These are phyloP conservation scores for Alouatta palliata DNA, from an alignment of 2,113 vertebrate genomes.

Conservation along the genomic window DNA sequence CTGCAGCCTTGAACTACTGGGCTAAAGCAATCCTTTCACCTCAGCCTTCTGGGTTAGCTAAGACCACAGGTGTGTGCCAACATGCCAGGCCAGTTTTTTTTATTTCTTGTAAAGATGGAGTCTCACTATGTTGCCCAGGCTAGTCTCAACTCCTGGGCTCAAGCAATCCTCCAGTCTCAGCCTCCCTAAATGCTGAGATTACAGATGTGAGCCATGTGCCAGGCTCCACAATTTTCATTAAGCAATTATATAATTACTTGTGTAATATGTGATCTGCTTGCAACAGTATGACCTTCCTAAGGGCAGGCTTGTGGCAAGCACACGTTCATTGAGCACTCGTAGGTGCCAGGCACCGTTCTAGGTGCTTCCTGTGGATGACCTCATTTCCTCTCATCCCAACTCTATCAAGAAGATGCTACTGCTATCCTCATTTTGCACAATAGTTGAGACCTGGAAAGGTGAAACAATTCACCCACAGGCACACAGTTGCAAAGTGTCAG, in stretches of 20 bases:
- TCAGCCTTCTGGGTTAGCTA: too few species aligned
- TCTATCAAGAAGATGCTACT: accelerated
- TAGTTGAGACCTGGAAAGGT: not conserved
- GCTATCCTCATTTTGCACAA: not conserved
- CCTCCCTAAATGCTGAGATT: not conserved
- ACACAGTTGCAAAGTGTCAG: not conserved
- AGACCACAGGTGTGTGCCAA: too few species aligned
- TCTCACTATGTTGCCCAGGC: too few species aligned
- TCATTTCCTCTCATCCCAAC: not conserved
- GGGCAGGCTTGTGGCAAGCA: accelerated
- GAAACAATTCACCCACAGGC: accelerated
- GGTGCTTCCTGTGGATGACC: accelerated
- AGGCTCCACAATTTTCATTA: too few species aligned
- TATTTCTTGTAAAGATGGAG: too few species aligned
- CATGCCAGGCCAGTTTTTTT: too few species aligned
- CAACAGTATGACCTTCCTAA: accelerated
- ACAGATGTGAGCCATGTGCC: not conserved
- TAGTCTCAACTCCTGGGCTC: too few species aligned
- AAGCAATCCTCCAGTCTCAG: too few species aligned
- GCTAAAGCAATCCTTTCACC: too few species aligned
- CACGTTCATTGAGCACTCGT: accelerated
- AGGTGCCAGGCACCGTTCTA: not conserved
- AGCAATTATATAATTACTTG: accelerated
- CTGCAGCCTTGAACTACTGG: too few species aligned
- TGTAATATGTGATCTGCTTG: accelerated